A percentile compares a stretch with the other conserved stretches of the same genome.
Evolutionary conservation across 2,797 vertebrate species (phyloP).

Genomic region (Morus bassanus): DNA sequence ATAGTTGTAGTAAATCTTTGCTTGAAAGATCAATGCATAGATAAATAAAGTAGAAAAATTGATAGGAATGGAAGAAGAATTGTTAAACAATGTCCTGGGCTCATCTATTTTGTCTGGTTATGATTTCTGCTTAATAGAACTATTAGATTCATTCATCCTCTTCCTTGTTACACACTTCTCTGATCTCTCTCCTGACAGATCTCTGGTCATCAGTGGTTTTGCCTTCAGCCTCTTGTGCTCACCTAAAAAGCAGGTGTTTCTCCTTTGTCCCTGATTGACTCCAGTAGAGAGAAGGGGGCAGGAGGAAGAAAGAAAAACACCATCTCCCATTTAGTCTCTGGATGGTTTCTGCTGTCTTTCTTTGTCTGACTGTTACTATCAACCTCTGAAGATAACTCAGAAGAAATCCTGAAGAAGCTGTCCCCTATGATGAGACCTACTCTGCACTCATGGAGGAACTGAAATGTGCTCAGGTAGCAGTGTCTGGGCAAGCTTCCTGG

Average conservation of each 20-base stretch:
- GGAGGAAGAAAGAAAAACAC: neutral
- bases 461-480: neutral
- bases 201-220: neutral
- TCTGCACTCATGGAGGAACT: neutral
- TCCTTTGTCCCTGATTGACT: neutral
- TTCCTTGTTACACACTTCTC: neutral
- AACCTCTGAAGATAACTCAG: neutral
- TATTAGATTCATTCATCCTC: neutral
- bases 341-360: neutral
- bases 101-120: neutral
- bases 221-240: neutral
- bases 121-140: neutral
- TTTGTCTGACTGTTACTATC: neutral
- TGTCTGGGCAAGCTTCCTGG: neutral
- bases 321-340: neutral
- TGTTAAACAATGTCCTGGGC: neutral
- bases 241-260: neutral
- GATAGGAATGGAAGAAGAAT: neutral
- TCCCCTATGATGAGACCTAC: neutral
- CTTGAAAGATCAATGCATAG: neutral
- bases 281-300: neutral
- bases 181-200: neutral
- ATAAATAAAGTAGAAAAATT: conserved; percentile 20
- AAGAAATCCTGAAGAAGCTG: neutral
- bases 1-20: conserved; percentile 46